Evolutionary conservation across 64 coral and sea anemone species (phyloP), one percentile per base, ranked within the genome.

Genomic region (Pachyseris speciosa): DNA sequence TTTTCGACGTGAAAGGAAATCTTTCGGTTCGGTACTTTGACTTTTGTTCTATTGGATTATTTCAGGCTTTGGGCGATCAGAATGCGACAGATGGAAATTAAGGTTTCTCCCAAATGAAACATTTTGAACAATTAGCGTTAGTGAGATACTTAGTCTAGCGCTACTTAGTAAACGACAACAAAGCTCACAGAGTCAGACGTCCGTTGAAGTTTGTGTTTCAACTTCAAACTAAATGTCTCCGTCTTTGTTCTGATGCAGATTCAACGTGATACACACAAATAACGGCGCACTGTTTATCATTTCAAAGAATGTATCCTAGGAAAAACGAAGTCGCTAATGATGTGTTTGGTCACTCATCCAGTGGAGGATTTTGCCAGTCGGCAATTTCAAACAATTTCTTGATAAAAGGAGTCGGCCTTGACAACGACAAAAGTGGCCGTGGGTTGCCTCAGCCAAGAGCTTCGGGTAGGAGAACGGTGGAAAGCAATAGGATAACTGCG

Each of bases 321-420:
- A 63, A 39, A 81, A 40, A 20, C 19, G 19, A 61, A 60, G 20
- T 63, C 41, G 53, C 0, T 53, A 81, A 42, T 81, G 43, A 76
- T 19, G 27, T 36, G 40, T 26, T 49, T 39, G 19, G 19, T 40
- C 20, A 81, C 37, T 11, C 34, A 16, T n/a, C n/a, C n/a, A 33
- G 33, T 20, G 31, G 77, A 25, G 4, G 52, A 6, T 20, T 81
- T 81, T 10, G 33, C 19, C 53, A n/a, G 77, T 22, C 19, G 22
- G 7, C 77, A 24, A 38, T 36, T 31, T 63, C 77, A 40, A 81
- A 61, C 7, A n/a, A 26, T 61, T 81, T 81, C 51, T 61, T 63
- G 29, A 19, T 81, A 15, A 25, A 81, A 63, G 77, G 77, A 81
- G 34, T 24, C 5, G 32, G 51, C 7, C 25, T 81, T 22, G 19